Evolutionary conservation across 2,888 invertebrate species (phyloP).

Genomic region (Tenthredo amoena): DNA sequence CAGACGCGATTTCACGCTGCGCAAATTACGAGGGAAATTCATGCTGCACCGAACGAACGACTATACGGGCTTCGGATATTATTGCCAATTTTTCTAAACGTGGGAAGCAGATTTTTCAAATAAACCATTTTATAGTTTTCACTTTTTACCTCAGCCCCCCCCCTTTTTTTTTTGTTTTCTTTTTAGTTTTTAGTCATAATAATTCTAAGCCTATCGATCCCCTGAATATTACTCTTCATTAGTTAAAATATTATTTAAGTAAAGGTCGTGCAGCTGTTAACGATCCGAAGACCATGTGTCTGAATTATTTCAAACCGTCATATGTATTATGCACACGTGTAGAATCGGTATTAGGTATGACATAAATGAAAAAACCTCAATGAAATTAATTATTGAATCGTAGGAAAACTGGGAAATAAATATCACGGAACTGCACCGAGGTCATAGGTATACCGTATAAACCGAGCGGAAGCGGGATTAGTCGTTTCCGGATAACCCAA

Average conservation of each 20-base stretch:
- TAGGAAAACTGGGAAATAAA: neutral
- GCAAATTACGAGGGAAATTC: slow-evolving; percentile 20
- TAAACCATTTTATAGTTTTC: neutral
- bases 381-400: neutral
- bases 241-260: neutral
- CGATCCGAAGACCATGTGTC: neutral
- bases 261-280: neutral
- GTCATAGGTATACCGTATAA: neutral
- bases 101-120: neutral
- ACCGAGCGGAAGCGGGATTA: neutral
- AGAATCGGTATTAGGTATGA: neutral
- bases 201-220: neutral
- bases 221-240: neutral
- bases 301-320: neutral
- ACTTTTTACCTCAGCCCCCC: neutral
- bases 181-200: neutral
- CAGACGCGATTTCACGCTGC: slow-evolving; percentile 46
- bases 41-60: neutral
- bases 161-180: neutral
- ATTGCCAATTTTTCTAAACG: neutral
- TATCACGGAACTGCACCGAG: neutral
- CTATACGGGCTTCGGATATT: neutral
- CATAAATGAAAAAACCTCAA: too few relatives aligned
- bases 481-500: slow-evolving; percentile 34
- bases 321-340: neutral